phyloP scores from a whole-genome alignment of 2,113 vertebrate species.

The Erythrolamprus reginae region DNA sequence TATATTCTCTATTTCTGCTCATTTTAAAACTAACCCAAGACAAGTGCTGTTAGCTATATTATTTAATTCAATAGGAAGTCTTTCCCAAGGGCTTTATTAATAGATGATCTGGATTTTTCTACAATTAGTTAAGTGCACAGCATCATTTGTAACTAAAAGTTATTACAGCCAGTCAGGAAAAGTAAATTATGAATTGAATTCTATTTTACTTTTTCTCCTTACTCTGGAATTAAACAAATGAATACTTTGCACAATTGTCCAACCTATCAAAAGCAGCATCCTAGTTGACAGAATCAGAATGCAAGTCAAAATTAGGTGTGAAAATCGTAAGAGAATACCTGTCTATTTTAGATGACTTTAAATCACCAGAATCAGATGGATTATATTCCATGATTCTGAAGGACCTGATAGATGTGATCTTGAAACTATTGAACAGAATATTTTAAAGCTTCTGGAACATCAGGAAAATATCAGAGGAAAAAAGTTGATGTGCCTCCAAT shows the following conservation, averaged over 20 bases:
- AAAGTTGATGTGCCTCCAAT: not conserved
- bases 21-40: not conserved
- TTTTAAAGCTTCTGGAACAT: not conserved
- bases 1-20: not conserved
- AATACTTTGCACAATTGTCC: not conserved
- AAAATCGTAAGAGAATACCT: not conserved
- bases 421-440: not conserved
- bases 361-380: not conserved
- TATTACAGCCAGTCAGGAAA: not conserved
- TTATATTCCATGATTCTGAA: not conserved
- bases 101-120: not conserved
- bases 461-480: not conserved
- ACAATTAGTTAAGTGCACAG: not conserved
- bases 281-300: not conserved
- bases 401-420: not conserved
- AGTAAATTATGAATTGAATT: not conserved
- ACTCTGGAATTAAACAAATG: not conserved
- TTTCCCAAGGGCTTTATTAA: conserved; percentile 2
- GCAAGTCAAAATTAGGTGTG: not conserved
- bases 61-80: conserved; percentile 1
- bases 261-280: not conserved
- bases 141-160: not conserved
- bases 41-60: not conserved
- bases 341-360: not conserved
- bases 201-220: not conserved